Evolutionary conservation across 2,113 vertebrate genomes (phyloP), one percentile per base, ranked within the genome.

Genomic region (Pangasianodon hypophthalmus): DNA sequence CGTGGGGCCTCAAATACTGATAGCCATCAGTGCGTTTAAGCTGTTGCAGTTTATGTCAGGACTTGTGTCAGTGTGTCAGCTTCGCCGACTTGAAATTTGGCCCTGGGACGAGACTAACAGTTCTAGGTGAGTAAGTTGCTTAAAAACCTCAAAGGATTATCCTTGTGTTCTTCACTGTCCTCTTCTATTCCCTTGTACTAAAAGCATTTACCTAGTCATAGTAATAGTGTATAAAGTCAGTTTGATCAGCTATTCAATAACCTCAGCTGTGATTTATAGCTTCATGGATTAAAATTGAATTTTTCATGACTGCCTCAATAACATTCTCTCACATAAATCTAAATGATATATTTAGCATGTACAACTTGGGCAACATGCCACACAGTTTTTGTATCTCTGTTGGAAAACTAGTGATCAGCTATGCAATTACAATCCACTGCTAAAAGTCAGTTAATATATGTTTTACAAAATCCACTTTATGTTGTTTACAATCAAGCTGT

Each of bases 1-100:
- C 29, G 48, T 81, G 85, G 90, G 85, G 88, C 88, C 91, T 89
- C 80, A 79, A 88, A 85, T 19, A 7, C 87, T 91, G 87, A 91
- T 88, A 82, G 87, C 19, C 87, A 90, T 86, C 90, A 91, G 80
- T 88, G 54, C 50, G 71, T 71, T 79, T 58, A 46, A 13, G 16
- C 21, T 81, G 3, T 54, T 58, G 48, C 41, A 86, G 88, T 91
- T 91, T 88, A 81, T 87, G 91, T 81, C 48, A 89, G 73, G 86
- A 18, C 32, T 54, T 67, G 9, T 64, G 67, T 88, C 58, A 88
- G 54, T 87, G 91, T 92, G 86, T 11, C 56, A 84, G 75, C 18
- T 88, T 85, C 46, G 41, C 87, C 4, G 87, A 73, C 7, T 62
- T 85, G 71, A 73, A 84, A 18, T 91, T 91, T 87, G 89, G 91